Percentiles rank a stretch among this genome's conserved stretches.
Conservation (phyloP, 2,113 vertebrate species). For the Aplodontia rufa region DNA sequence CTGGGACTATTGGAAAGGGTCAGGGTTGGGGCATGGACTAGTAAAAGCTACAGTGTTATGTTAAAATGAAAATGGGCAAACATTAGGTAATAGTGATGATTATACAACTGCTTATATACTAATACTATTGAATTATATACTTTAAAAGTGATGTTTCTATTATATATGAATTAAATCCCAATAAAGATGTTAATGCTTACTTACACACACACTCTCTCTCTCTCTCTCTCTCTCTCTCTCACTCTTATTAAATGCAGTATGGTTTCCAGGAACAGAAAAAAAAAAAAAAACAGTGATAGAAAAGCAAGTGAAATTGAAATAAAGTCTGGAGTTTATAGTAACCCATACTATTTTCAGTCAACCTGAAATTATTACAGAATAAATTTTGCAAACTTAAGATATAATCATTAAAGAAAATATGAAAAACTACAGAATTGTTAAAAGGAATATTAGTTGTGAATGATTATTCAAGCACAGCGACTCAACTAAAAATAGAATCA, state of each 20-base stretch:
- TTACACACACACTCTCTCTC: accelerated
- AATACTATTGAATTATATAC: no score
- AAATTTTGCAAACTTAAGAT: background rate
- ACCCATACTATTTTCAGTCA: background rate
- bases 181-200: background rate
- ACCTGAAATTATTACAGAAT: background rate
- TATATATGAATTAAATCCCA: background rate
- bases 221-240: no score
- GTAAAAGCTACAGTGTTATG: background rate
- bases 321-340: background rate
- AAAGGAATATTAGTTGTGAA: background rate
- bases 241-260: background rate
- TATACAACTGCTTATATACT: background rate
- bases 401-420: background rate
- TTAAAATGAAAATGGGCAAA: background rate
- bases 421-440: background rate
- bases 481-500: background rate
- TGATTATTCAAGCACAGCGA: background rate
- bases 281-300: background rate
- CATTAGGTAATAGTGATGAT: background rate
- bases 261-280: background rate
- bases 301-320: background rate
- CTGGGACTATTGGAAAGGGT: background rate
- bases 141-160: no score
- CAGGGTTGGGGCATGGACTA: background rate